phyloP scores from a whole-genome alignment of 2,888 invertebrate genomes.

The Sthenelais limicola region DNA sequence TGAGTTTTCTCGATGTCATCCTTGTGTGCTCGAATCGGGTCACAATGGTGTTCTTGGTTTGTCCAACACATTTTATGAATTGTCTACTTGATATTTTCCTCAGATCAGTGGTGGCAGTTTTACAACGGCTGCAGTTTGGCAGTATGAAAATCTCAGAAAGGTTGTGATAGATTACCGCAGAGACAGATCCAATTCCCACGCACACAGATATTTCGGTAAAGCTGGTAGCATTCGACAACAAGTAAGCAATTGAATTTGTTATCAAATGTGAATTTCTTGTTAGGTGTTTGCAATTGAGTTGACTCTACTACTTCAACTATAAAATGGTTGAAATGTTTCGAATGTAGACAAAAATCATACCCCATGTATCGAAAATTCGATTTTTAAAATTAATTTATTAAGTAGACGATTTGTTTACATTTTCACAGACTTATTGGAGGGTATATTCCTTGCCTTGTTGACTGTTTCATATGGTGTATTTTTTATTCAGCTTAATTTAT shows the following conservation, averaged over 20 bases:
- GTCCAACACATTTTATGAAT: background rate
- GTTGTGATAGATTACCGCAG: constrained; percentile 7
- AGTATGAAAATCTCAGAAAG: constrained; percentile 82
- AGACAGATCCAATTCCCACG: background rate
- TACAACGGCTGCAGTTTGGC: constrained; percentile 86
- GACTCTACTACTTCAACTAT: too few relatives aligned
- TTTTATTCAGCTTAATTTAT: constrained; percentile 45
- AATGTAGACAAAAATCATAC: background rate
- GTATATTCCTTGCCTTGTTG: too few relatives aligned
- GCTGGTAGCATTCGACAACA: constrained; percentile 47
- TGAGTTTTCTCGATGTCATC: too few relatives aligned
- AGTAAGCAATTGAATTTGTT: too few relatives aligned
- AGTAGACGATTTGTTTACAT: too few relatives aligned
- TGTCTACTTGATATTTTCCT: constrained; percentile 4
- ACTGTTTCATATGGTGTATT: background rate
- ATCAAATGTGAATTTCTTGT: too few relatives aligned
- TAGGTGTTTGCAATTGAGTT: too few relatives aligned
- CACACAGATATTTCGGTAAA: constrained; percentile 42
- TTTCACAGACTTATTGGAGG: too few relatives aligned
- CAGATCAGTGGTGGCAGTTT: constrained; percentile 75
- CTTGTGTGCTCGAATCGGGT: background rate
- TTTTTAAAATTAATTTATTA: too few relatives aligned
- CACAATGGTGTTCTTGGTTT: too few relatives aligned
- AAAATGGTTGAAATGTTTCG: background rate
- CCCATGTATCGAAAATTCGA: too few relatives aligned